These are phyloP conservation scores for Caenorhabditis sp. DNA, from an alignment of 2,888 invertebrate genomes.

Conservation along the genomic window DNA sequence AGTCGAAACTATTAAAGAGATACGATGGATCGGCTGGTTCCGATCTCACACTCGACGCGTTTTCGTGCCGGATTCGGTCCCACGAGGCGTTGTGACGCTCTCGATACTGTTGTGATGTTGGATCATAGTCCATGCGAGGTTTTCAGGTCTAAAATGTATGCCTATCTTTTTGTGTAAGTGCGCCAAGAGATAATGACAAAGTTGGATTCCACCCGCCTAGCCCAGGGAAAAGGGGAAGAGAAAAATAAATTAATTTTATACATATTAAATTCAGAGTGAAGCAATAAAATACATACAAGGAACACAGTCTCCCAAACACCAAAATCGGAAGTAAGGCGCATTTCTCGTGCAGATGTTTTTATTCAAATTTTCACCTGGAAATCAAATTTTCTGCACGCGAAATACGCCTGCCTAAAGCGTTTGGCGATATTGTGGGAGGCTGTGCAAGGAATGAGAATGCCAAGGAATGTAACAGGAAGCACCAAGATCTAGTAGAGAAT, in stretches of 20 bases:
- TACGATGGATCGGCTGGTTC: conserved; percentile 49
- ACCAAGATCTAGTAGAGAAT: conserved; percentile 2
- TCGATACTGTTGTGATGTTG: conserved; percentile 39
- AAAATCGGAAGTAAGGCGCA: no score
- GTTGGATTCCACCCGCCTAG: no score
- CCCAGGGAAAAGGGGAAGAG: background rate
- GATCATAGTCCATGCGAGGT: conserved; percentile 53
- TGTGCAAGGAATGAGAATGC: no score
- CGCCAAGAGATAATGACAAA: background rate
- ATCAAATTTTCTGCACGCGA: no score
- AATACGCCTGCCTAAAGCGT: no score
- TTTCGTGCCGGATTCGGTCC: conserved; percentile 59
- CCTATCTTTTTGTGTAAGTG: no score
- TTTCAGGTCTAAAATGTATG: background rate
- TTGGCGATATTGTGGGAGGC: no score
- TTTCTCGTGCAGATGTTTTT: no score
- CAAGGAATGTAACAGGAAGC: conserved; percentile 16
- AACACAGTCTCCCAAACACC: no score
- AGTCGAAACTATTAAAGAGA: conserved; percentile 11
- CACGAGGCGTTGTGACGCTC: conserved; percentile 65
- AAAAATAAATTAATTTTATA: conserved; percentile 32
- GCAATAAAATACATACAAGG: conserved; percentile 26
- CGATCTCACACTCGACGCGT: conserved; percentile 53
- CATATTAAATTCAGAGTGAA: background rate
- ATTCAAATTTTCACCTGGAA: no score